Base-by-base conservation (phyloP, 2,888 invertebrate species). In the Eugnorisma glareosa region DNA sequence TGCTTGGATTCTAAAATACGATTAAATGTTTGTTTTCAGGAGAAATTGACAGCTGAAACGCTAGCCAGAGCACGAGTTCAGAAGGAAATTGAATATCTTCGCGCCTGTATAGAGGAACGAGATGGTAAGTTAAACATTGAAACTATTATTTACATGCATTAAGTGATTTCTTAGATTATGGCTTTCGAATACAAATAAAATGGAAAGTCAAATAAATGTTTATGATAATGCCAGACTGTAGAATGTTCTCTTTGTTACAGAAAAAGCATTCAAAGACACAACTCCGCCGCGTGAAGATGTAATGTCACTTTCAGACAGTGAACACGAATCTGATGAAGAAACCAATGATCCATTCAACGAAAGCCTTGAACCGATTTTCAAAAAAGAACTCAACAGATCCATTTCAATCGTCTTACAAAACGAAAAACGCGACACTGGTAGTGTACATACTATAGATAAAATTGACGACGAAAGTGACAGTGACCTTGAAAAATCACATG, bases 341-440 rank as follows among this genome's bases (percentile, higher is more conserved):
- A 83, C 85, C 0, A 92, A 92, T 3, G 94, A 94, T 70, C 88
- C 91, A 0, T 90, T 90, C 61, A 95, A 95, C 51, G 93, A 95
- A 68, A 95, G 95, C 57, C 89, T 96, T 3, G 96, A 96, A 83
- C 96, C 96, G 0, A 89, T 91, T 0, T 94, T 96, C 74, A 94
- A 89, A 64, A 95, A 92, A 72, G 93, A 94, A 75, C 88, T 93
- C 1, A 93, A 93, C 69, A 90, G 54, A 73, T 84, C 83, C 45
- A 73, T 83, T 74, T 93, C 94, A 6, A 87, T 91, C 73, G 84
- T 91, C 5, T 5, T 77, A 68, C 74, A 80, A 48, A 79, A 81
- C 8, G 78, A 81, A 37, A 87, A 81, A 73, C 78, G 75, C 15
- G 83, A 83, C 21, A 89, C 78, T 11, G 75, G 75, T 4, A 89